These are phyloP conservation scores for Hippocampus barbouri DNA, from an alignment of 2,113 vertebrate species.

Conservation along the genomic window DNA sequence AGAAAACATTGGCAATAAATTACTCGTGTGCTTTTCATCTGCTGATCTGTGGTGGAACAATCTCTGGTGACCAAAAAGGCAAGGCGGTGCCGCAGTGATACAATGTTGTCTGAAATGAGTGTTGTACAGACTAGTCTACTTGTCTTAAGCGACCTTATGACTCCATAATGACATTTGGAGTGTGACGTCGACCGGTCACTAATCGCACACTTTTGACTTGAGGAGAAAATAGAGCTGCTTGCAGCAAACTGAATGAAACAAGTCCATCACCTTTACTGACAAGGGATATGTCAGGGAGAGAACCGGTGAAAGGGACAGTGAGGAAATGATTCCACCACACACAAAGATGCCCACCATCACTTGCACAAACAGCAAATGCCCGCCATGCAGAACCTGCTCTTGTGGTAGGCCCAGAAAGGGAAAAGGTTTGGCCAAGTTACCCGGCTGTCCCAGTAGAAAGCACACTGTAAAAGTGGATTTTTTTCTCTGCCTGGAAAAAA, in stretches of 20 bases:
- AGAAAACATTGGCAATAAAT: slow-evolving; percentile 98
- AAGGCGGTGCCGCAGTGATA: slow-evolving; percentile 76
- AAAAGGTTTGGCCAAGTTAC: background rate
- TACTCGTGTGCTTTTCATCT: slow-evolving; percentile 98
- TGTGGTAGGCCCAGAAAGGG: background rate
- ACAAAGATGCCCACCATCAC: background rate
- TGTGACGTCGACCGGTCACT: slow-evolving; percentile 8
- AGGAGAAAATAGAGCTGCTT: background rate
- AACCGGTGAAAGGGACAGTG: background rate
- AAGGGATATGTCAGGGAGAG: background rate
- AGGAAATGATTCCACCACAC: background rate
- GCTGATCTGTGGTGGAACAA: slow-evolving; percentile 86
- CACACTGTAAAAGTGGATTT: background rate
- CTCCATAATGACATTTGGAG: background rate
- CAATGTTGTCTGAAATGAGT: slow-evolving; percentile 25
- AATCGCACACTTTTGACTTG: background rate
- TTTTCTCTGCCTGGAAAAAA: background rate
- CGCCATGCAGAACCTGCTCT: background rate
- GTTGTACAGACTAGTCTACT: background rate
- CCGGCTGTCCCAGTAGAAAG: background rate
- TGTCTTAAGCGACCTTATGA: background rate
- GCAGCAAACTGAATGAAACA: background rate
- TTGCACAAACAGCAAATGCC: background rate
- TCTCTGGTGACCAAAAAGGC: slow-evolving; percentile 77
- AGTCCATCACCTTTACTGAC: background rate